Percentiles rank a stretch among this genome's conserved stretches.
Conservation (phyloP, 2,888 invertebrate genomes). For the Drosophila monieri region DNA sequence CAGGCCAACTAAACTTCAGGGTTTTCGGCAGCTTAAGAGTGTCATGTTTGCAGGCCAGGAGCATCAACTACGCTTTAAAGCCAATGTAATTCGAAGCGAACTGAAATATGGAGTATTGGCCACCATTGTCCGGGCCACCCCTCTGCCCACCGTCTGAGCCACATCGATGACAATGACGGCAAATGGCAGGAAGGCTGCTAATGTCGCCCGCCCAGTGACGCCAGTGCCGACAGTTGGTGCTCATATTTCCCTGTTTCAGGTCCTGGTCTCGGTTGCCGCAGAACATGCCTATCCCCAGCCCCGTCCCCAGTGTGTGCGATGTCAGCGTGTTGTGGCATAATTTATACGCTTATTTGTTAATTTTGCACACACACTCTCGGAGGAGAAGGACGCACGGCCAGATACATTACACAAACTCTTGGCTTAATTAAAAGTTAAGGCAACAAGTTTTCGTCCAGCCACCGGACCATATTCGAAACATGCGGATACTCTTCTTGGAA, state of each 20-base stretch:
- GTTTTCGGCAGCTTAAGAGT: slow-evolving; percentile 46
- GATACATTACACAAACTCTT: slow-evolving; percentile 50
- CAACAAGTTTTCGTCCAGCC: slow-evolving; percentile 45
- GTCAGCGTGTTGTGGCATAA: slow-evolving; percentile 62
- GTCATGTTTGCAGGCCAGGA: slow-evolving; percentile 62
- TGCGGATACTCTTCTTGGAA: slow-evolving; percentile 8
- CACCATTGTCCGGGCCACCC: slow-evolving; percentile 2
- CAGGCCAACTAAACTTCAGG: neutral
- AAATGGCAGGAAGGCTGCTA: slow-evolving; percentile 30
- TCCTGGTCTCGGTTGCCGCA: slow-evolving; percentile 18
- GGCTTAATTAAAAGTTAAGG: slow-evolving; percentile 70
- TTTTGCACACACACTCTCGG: slow-evolving; percentile 57
- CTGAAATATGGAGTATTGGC: slow-evolving; percentile 47
- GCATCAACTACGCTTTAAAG: slow-evolving; percentile 60
- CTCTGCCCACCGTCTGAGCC: slow-evolving; percentile 10
- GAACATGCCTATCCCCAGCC: slow-evolving; percentile 10
- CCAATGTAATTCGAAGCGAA: slow-evolving; percentile 65
- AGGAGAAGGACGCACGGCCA: slow-evolving; percentile 23
- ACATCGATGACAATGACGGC: slow-evolving; percentile 53
- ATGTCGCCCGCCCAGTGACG: slow-evolving; percentile 16
- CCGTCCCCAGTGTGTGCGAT: slow-evolving; percentile 17
- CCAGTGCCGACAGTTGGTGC: slow-evolving; percentile 27
- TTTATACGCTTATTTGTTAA: slow-evolving; percentile 76
- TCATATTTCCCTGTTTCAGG: slow-evolving; percentile 63
- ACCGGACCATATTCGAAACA: neutral